These are phyloP conservation scores for Phyllopteryx taeniolatus DNA, from an alignment of 2,113 vertebrate species.

Conservation along the genomic window DNA sequence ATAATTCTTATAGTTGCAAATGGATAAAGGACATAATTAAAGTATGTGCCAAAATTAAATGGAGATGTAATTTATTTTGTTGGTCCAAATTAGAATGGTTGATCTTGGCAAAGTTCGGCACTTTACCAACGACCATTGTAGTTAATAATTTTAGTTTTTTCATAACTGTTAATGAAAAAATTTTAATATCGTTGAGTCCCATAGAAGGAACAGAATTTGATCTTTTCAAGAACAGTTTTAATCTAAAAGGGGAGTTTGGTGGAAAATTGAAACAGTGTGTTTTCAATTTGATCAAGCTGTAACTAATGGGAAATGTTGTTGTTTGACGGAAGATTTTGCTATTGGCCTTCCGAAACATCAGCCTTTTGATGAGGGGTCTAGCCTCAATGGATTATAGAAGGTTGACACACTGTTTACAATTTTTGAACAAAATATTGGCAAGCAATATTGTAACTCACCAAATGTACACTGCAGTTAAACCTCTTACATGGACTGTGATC, in stretches of 20 bases:
- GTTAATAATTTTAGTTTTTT: background rate
- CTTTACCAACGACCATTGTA: no score
- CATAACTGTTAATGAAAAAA: background rate
- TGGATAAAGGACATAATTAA: background rate
- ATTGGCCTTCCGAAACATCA: background rate
- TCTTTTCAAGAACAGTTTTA: background rate
- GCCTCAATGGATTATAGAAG: constrained; percentile 12
- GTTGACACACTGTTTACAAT: constrained; percentile 34
- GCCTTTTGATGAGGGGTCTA: constrained; percentile 33
- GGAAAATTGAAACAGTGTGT: background rate
- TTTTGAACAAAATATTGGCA: constrained; percentile 30
- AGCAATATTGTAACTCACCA: constrained; percentile 19
- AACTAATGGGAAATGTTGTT: background rate
- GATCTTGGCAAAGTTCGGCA: no score
- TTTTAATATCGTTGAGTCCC: background rate
- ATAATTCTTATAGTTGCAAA: no score
- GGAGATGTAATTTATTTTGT: no score
- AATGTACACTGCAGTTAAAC: constrained; percentile 26
- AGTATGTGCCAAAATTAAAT: background rate
- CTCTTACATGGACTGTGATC: constrained; percentile 54
- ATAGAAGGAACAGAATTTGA: background rate
- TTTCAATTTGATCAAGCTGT: background rate
- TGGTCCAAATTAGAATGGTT: no score
- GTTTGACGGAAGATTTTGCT: background rate
- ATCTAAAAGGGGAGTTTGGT: background rate